Evolutionary conservation across 2,113 vertebrate genomes (phyloP).

Genomic region (Isichthys henryi): DNA sequence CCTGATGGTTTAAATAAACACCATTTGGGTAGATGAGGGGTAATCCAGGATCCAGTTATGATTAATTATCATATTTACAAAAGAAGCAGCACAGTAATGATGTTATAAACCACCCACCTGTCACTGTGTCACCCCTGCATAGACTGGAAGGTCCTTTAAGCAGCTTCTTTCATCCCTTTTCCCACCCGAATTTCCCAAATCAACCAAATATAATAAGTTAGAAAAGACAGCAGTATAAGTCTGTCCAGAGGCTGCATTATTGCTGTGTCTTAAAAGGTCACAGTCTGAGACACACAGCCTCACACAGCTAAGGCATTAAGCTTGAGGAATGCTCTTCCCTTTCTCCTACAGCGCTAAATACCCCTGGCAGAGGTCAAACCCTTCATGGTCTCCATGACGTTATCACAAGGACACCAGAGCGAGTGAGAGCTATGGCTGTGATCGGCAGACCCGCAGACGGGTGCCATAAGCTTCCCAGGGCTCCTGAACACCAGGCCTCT

Average conservation of each 20-base stretch:
- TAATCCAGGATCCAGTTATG: background rate
- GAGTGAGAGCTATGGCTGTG: background rate
- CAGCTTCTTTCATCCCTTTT: background rate
- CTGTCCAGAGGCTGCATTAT: background rate
- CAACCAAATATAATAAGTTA: background rate
- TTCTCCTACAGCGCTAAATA: background rate
- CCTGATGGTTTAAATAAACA: background rate
- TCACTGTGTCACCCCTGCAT: background rate
- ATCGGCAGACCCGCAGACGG: background rate
- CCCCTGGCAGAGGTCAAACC: background rate
- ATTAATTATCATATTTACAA: background rate
- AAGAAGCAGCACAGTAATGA: background rate
- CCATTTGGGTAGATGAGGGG: background rate
- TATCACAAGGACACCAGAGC: background rate
- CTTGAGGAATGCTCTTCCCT: background rate
- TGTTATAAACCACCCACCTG: background rate
- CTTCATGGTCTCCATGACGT: background rate
- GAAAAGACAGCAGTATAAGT: background rate
- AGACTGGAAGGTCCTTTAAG: background rate
- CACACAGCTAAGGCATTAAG: background rate
- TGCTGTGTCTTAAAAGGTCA: background rate
- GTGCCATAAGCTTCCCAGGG: background rate
- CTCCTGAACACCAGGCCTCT: background rate
- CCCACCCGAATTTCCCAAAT: background rate
- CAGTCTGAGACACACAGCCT: no score